A percentile compares a stretch with the other conserved stretches of the same genome.
Evolutionary conservation across 2,113 vertebrate species (phyloP).

Genomic region (Donacobius atricapilla): DNA sequence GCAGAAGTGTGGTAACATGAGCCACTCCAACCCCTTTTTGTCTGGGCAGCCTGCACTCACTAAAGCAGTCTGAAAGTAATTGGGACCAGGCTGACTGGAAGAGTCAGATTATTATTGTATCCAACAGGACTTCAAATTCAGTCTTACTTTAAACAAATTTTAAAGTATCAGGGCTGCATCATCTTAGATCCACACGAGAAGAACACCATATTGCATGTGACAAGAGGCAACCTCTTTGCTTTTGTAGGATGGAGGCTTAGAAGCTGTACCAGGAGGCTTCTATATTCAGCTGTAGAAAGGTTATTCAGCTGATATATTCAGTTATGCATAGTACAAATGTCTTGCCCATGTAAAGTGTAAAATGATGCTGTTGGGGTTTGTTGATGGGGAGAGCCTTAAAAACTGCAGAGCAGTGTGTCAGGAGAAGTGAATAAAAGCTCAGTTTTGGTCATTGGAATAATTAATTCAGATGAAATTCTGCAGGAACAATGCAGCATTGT

Average conservation of each 20-base stretch:
- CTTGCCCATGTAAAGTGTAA: background rate
- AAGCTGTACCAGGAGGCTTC: background rate
- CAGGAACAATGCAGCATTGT: background rate
- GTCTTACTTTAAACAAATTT: background rate
- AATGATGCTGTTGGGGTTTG: background rate
- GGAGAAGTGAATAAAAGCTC: background rate
- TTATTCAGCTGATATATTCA: background rate
- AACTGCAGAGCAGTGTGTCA: background rate
- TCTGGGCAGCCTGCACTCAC: background rate
- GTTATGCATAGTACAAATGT: background rate
- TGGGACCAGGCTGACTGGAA: background rate
- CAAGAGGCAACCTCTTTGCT: background rate
- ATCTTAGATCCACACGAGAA: background rate
- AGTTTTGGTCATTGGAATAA: background rate
- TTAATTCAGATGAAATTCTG: background rate
- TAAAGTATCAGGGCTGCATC: background rate
- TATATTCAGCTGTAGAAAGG: background rate
- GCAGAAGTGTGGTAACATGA: background rate
- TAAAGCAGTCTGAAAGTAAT: background rate
- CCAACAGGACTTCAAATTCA: background rate
- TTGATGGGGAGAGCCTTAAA: background rate
- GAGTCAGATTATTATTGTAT: background rate
- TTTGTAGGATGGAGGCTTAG: background rate
- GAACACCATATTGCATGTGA: background rate
- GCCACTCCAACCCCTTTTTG: background rate